A percentile compares a stretch with the other conserved stretches of the same genome.
Conservation (phyloP, 2,113 vertebrate species). For the Oenanthe melanoleuca region DNA sequence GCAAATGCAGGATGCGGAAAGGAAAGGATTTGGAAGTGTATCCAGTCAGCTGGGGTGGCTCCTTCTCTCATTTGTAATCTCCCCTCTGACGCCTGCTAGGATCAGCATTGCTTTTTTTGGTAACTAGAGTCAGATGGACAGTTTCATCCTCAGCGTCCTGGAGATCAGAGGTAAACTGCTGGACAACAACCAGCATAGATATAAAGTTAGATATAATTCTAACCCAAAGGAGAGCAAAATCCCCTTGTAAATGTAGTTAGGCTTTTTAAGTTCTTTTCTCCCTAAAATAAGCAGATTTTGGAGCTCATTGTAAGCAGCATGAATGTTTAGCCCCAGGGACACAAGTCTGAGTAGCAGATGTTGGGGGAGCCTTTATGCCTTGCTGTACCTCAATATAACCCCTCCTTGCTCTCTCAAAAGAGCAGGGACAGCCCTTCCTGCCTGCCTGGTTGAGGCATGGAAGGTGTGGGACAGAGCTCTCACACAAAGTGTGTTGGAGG, state of each 20-base stretch:
- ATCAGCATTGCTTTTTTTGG: not conserved
- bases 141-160: not conserved
- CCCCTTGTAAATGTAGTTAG: not conserved
- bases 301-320: not conserved
- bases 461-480: not conserved
- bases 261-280: not conserved
- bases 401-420: not conserved
- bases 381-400: not conserved
- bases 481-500: rapidly evolving
- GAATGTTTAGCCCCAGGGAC: not conserved
- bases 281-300: not conserved
- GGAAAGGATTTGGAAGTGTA: constrained; percentile 30
- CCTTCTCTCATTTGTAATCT: constrained; percentile 37
- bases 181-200: not conserved
- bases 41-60: not conserved
- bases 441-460: not conserved
- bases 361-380: not conserved
- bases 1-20: not conserved
- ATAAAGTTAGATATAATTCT: not conserved
- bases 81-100: not conserved
- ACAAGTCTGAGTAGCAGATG: not conserved
- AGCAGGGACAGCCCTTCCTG: not conserved
- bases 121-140: constrained; percentile 40
- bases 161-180: not conserved
- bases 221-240: not conserved